These are phyloP conservation scores for Percina caprodes DNA, from an alignment of 2,113 vertebrate species.

Conservation along the genomic window DNA sequence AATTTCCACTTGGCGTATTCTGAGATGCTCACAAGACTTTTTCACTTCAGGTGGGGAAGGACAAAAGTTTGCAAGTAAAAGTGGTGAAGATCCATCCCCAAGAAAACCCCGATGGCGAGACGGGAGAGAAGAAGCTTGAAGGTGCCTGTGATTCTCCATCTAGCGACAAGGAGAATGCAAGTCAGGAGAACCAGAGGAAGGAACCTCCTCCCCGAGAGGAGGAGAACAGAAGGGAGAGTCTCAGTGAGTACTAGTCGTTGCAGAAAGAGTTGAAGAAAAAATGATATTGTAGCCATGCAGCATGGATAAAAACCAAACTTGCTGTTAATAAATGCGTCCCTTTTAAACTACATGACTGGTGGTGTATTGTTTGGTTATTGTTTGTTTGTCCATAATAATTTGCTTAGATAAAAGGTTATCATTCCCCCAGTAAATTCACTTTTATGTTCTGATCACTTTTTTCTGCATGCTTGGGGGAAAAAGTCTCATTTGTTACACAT, in stretches of 20 bases:
- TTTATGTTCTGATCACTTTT: background rate
- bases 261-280: background rate
- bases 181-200: conserved; percentile 92
- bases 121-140: conserved; percentile 91
- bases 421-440: background rate
- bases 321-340: background rate
- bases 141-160: conserved; percentile 96
- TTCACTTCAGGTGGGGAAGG: conserved; percentile 89
- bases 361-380: background rate
- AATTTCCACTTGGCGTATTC: background rate
- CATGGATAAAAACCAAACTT: background rate
- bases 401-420: background rate
- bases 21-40: background rate
- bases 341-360: background rate
- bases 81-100: conserved; percentile 93
- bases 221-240: conserved; percentile 90
- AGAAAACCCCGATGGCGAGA: conserved; percentile 88
- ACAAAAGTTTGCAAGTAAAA: conserved; percentile 90
- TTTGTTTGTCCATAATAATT: background rate
- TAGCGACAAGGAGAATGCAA: conserved; percentile 97
- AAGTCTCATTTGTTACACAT: background rate
- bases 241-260: conserved; percentile 84
- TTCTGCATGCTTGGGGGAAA: background rate
- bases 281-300: background rate
- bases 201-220: conserved; percentile 88